A percentile compares a stretch with the other conserved stretches of the same genome.
These are phyloP conservation scores for Elysia crispata DNA, from an alignment of 2,888 invertebrate genomes.

Conservation along the genomic window DNA sequence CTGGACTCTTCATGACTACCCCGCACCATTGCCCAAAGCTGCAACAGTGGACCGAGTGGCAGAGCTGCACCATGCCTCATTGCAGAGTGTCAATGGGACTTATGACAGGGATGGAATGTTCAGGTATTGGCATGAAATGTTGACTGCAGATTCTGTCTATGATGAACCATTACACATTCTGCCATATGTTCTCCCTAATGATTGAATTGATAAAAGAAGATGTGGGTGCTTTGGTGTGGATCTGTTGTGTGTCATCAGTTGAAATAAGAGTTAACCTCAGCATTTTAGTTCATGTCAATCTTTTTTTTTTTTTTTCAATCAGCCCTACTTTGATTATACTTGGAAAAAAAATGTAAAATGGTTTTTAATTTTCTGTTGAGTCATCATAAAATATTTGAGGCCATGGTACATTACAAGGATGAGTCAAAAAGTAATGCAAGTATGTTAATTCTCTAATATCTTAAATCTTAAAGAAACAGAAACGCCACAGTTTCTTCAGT, in stretches of 20 bases:
- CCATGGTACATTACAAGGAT: too few species aligned
- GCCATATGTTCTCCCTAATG: conserved; percentile 49
- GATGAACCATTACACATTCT: conserved; percentile 45
- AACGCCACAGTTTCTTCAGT: too few species aligned
- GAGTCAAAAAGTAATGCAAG: too few species aligned
- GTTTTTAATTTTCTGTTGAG: too few species aligned
- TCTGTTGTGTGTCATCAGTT: background rate
- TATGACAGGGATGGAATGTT: conserved; percentile 81
- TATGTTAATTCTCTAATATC: too few species aligned
- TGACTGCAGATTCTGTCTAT: conserved; percentile 43
- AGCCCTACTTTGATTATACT: too few species aligned
- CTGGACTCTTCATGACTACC: conserved; percentile 79
- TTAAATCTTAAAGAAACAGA: too few species aligned
- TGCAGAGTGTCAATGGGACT: conserved; percentile 79
- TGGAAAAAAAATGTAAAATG: too few species aligned
- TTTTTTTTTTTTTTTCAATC: background rate
- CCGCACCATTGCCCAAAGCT: conserved; percentile 76
- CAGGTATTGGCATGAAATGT: conserved; percentile 92
- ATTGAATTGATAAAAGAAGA: conserved; percentile 15
- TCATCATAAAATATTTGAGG: too few species aligned
- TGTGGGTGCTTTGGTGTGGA: background rate
- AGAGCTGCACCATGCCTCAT: conserved; percentile 73
- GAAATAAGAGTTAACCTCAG: background rate
- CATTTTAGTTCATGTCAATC: background rate
- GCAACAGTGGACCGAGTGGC: conserved; percentile 69